Base-by-base conservation (phyloP, 1,140 invertebrate genomes). In the Danaus plexippus region DNA sequence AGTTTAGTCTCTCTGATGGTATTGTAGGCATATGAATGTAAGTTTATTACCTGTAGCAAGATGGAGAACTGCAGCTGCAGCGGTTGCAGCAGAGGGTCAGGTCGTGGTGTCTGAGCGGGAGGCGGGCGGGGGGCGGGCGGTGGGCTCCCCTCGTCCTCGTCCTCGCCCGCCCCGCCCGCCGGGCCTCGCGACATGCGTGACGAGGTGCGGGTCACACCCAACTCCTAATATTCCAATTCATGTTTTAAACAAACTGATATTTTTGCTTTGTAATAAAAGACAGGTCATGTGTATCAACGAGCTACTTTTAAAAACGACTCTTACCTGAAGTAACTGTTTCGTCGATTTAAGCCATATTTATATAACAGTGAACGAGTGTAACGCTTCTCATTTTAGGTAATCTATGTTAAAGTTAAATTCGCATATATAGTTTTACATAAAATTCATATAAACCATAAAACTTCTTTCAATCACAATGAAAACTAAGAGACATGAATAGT, bases 1-100 rank as follows among this genome's bases (percentile, higher is more conserved):
- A 11, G 6, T 47, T 47, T 13, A 13, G 47, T 1, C 47, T 9
- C 22, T 32, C 22, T 32, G 22, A 32, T 6, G 7, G 22, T 32
- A 32, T 32, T 32, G 22, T 32, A 32, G 7, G 5, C 7, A 6
- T 32, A 32, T 32, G 22, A 32, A 6, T 32, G 7, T 32, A 6
- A 3, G 22, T 9, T 13, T 44, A 11, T 80, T 71, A 90, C 92
- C 90, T 93, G 93, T 13, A 95, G 73, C 48, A 94, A 89, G 47
- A 95, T 90, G 42, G 93, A 92, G 80, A 96, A 97, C 69, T 96
- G 94, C 90, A 96, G 94, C 5, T 95, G 93, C 45, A 96, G 89
- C 1, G 95, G 95, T 64, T 95, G 92, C 1, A 95, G 74, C 13
- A 94, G 68, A 15, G 81, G 72, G 55, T 76, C 77, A 9, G 77